These are phyloP conservation scores for Epinephelus malabaricus DNA, from an alignment of 2,797 vertebrate genomes.

Conservation along the genomic window DNA sequence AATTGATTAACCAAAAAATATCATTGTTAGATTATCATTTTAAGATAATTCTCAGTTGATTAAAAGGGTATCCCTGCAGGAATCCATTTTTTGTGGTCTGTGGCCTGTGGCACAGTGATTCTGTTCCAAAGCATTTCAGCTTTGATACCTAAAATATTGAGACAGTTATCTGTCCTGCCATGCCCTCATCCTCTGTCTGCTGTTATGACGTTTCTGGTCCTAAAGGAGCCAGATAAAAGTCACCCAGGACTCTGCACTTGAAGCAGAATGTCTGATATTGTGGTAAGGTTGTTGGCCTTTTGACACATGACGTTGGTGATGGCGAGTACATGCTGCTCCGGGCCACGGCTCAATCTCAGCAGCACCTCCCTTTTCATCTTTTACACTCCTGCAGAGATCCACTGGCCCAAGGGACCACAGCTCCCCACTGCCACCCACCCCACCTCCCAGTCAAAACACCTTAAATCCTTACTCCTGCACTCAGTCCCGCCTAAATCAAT, in stretches of 20 bases:
- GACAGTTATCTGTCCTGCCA: not conserved
- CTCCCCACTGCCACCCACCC: not conserved
- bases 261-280: slow-evolving; percentile 75
- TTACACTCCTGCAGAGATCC: slow-evolving; percentile 45
- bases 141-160: not conserved
- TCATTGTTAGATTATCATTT: not conserved
- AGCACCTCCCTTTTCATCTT: slow-evolving; percentile 62
- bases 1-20: not conserved
- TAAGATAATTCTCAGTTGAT: not conserved
- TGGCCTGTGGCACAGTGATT: not conserved
- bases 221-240: slow-evolving; percentile 68
- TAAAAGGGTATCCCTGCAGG: not conserved
- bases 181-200: not conserved
- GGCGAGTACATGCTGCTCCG: slow-evolving; percentile 33
- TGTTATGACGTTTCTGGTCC: slow-evolving; percentile 16
- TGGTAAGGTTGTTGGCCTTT: slow-evolving; percentile 55
- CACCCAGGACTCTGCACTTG: slow-evolving; percentile 55
- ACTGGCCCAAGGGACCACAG: slow-evolving; percentile 1
- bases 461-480: slow-evolving; percentile 15
- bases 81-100: not conserved
- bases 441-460: slow-evolving; percentile 40
- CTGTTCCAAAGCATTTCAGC: not conserved
- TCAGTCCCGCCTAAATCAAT: slow-evolving; percentile 43
- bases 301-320: slow-evolving; percentile 43
- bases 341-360: slow-evolving; percentile 42